A percentile compares a stretch with the other conserved stretches of the same genome.
Conservation (phyloP, 23 tunicate genomes). For the Ciona savignyi region DNA sequence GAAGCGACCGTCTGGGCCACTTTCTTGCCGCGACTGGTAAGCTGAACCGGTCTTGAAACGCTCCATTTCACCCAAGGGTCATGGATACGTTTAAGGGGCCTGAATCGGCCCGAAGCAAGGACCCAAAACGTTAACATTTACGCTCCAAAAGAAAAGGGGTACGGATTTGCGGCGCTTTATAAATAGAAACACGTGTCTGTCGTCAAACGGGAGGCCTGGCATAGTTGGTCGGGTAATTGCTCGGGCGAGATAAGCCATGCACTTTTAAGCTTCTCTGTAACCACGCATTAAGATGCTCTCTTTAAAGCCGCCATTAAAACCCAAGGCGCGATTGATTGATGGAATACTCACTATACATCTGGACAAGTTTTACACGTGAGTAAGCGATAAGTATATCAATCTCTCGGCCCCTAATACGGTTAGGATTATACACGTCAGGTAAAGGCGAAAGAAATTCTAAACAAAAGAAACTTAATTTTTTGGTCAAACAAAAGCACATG, state of each 20-base stretch:
- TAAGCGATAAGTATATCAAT: too few relatives aligned
- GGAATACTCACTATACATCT: not conserved
- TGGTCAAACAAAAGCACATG: too few relatives aligned
- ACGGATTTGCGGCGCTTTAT: conserved; percentile 7
- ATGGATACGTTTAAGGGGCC: not conserved
- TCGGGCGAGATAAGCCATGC: not conserved
- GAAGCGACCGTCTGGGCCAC: not conserved
- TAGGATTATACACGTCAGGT: too few relatives aligned
- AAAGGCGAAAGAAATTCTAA: too few relatives aligned
- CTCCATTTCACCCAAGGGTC: not conserved
- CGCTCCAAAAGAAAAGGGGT: not conserved
- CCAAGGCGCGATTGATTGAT: not conserved
- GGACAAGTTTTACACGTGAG: too few relatives aligned
- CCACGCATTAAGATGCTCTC: not conserved
- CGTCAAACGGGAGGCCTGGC: conserved; percentile 14
- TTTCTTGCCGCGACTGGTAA: not conserved
- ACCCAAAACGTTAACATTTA: conserved; percentile 15
- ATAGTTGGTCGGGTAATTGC: not conserved
- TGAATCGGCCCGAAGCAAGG: not conserved
- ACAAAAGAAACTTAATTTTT: too few relatives aligned
- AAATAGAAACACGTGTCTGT: conserved; percentile 43
- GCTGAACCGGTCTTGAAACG: not conserved
- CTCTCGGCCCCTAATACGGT: too few relatives aligned
- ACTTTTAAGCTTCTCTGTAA: not conserved
- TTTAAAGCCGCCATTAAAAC: not conserved